Percentiles rank a stretch among this genome's conserved stretches.
phyloP scores from a whole-genome alignment of 2,113 vertebrate genomes.

The Cynopterus brachyotis region DNA sequence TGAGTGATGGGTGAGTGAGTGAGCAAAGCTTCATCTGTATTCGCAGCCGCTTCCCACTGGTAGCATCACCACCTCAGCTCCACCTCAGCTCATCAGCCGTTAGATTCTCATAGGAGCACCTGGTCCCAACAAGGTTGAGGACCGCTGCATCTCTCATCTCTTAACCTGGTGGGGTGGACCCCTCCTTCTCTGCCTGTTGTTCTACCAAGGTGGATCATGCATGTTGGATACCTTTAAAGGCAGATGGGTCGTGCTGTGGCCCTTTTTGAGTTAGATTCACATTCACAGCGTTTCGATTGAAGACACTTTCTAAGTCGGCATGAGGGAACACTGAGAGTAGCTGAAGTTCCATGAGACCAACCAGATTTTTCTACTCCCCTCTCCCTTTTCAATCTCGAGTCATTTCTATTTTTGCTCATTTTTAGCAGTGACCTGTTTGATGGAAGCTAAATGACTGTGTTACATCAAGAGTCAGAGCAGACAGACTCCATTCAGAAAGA shows the following conservation, averaged over 20 bases:
- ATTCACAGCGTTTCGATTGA: not conserved
- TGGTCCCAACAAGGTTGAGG: too few relatives aligned
- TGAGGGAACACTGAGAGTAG: not conserved
- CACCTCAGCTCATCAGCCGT: too few relatives aligned
- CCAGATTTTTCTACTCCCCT: not conserved
- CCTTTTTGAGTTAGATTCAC: not conserved
- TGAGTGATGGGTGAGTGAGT: too few relatives aligned
- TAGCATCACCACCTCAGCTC: too few relatives aligned
- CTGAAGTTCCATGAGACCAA: not conserved
- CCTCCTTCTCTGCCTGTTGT: not conserved
- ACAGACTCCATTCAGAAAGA: not conserved
- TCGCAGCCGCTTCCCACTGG: too few relatives aligned
- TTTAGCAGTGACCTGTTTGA: not conserved
- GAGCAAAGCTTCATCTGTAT: too few relatives aligned
- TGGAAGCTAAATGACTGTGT: not conserved
- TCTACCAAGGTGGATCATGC: not conserved
- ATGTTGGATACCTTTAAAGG: not conserved
- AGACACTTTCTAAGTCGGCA: not conserved
- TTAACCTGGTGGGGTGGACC: accelerated
- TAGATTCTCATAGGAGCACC: too few relatives aligned
- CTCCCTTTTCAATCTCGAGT: not conserved
- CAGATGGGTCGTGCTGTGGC: not conserved
- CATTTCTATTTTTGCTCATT: not conserved
- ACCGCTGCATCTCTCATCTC: not conserved
- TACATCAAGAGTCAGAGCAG: not conserved